Evolutionary conservation across 2,113 vertebrate genomes (phyloP), one percentile per base, ranked within the genome.

Genomic region (Zeus faber): DNA sequence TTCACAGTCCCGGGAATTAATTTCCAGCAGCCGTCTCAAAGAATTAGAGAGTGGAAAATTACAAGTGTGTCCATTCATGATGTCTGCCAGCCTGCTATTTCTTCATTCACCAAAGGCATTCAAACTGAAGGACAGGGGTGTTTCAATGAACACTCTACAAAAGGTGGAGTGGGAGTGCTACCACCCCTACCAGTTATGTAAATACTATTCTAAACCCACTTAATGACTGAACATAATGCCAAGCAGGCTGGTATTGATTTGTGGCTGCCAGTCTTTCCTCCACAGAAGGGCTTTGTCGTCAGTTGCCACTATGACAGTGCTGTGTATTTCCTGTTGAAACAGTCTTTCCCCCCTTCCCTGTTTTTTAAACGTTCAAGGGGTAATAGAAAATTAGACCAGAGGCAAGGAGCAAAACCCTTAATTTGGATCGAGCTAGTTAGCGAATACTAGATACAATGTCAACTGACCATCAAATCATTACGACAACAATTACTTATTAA

Each of bases 171-270:
- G 17, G 16, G 17, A 6, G 11, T 18, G 40, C 25, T 2, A 7
- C 18, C 21, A 5, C 29, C 39, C 27, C 18, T 31, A 5, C 29
- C 39, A 44, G 21, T 31, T 9, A 43, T 11, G 41, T n/a, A 54
- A 40, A 17, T 41, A 8, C 22, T 5, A 14, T 7, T 18, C 40
- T 44, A 55, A 45, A 44, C 27, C 8, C 6, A 16, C 14, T 35
- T 13, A 58, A 37, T 44, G 37, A 47, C 45, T 35, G 14, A 6
- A 14, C 43, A 46, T 35, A 23, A 56, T 56, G 16, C 40, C 6
- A 20, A n/a, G n/a, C n/a, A n/a, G n/a, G n/a, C n/a, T n/a, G 35
- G 14, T 57, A 57, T 47, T 47, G 21, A 47, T 23, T 37, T 14
- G 20, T 18, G n/a, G 16, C 47, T 49, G 47, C n/a, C 47, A 27